Conservation (phyloP, 1,140 invertebrate species). For the Pseudobourletiella spinata region DNA sequence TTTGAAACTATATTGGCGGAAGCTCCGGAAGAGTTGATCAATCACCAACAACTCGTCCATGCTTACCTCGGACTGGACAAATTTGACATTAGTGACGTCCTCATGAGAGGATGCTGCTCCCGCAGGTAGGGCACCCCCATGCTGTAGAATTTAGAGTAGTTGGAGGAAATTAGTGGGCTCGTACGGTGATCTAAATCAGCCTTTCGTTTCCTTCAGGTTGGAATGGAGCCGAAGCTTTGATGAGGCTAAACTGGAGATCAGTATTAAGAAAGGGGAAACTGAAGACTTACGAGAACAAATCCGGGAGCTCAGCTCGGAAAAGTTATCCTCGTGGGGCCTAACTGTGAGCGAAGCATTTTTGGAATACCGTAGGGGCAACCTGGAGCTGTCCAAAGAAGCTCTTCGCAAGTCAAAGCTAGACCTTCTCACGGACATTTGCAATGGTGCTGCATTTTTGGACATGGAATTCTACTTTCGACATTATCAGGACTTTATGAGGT, state of each 20-base stretch:
- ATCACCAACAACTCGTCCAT: slow-evolving; percentile 45
- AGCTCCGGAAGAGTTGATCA: slow-evolving; percentile 11
- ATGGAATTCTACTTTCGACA: slow-evolving; percentile 69
- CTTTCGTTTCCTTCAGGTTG: too few species aligned
- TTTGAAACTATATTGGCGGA: neutral
- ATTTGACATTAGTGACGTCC: slow-evolving; percentile 47
- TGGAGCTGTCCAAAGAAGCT: slow-evolving; percentile 26
- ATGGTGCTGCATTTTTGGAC: slow-evolving; percentile 48
- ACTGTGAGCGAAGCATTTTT: neutral
- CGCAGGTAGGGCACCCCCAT: too few species aligned
- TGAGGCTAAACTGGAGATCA: slow-evolving; percentile 2
- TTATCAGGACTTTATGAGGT: slow-evolving; percentile 69
- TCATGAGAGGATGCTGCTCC: slow-evolving; percentile 41
- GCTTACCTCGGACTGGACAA: slow-evolving; percentile 48
- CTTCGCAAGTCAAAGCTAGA: slow-evolving; percentile 39
- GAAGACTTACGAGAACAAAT: neutral
- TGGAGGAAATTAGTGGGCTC: too few species aligned
- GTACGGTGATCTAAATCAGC: too few species aligned
- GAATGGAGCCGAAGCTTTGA: neutral
- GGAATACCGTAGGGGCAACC: slow-evolving; percentile 27
- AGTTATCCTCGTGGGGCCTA: slow-evolving; percentile 4
- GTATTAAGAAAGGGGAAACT: neutral
- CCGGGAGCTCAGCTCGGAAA: neutral
- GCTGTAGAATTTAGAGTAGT: too few species aligned
- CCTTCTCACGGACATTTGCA: slow-evolving; percentile 44